These are phyloP conservation scores for Cinclus mexicanus DNA, from an alignment of 2,113 vertebrate genomes.

Conservation along the genomic window DNA sequence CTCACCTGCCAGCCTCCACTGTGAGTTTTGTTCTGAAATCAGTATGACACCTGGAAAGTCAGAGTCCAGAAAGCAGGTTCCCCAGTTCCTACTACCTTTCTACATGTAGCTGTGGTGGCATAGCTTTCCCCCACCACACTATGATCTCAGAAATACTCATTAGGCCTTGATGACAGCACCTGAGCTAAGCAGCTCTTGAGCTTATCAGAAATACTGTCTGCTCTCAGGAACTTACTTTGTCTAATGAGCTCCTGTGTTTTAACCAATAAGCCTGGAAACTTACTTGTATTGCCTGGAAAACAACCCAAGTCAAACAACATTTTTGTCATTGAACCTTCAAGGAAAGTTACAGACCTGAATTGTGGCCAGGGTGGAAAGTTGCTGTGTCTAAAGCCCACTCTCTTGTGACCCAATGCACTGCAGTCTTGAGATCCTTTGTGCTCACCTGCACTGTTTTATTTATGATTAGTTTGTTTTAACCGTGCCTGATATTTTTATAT, in stretches of 20 bases:
- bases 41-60: background rate
- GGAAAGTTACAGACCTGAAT: background rate
- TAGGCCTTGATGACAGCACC: background rate
- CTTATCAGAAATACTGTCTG: background rate
- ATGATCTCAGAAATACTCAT: background rate
- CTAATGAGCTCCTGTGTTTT: background rate
- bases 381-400: background rate
- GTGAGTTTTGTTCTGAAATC: fast-evolving
- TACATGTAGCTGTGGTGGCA: background rate
- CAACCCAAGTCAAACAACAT: background rate
- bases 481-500: background rate
- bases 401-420: background rate
- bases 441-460: background rate
- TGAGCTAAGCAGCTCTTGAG: background rate
- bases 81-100: background rate
- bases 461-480: background rate
- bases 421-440: fast-evolving
- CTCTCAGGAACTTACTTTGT: background rate
- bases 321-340: background rate
- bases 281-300: background rate
- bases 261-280: background rate
- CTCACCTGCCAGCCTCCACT: background rate
- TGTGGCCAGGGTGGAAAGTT: background rate
- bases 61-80: background rate
- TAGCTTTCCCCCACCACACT: background rate